Evolutionary conservation across 2,113 vertebrate genomes (phyloP).

Genomic region (Microcebus lehilahytsara): DNA sequence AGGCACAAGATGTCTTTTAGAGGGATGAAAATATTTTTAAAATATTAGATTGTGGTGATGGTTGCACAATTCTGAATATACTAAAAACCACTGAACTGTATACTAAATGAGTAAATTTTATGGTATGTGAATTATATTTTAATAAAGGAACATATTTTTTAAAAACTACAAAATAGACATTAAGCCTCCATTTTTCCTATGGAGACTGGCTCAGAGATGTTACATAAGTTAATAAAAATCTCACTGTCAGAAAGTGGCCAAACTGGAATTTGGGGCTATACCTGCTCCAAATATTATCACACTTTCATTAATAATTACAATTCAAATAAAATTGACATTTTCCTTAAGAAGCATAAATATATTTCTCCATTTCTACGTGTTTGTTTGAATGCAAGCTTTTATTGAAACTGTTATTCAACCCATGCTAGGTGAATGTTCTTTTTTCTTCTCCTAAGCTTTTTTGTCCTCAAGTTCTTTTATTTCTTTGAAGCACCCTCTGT

Average conservation of each 20-base stretch:
- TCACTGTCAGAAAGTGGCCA: background rate
- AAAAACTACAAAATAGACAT: background rate
- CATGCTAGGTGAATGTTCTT: background rate
- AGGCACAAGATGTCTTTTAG: background rate
- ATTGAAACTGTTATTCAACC: background rate
- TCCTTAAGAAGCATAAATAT: background rate
- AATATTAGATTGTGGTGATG: background rate
- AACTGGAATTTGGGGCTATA: background rate
- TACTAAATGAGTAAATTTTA: background rate
- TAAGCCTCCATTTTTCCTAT: background rate
- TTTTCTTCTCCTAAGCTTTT: background rate
- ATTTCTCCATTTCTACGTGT: slow-evolving; percentile 4
- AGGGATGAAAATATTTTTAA: background rate
- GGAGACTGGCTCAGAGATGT: background rate
- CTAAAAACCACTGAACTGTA: background rate
- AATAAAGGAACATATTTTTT: background rate
- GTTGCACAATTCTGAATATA: background rate
- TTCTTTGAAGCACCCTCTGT: slow-evolving; percentile 30
- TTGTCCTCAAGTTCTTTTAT: background rate
- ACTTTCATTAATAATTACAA: background rate
- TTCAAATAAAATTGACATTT: background rate
- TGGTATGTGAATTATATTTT: background rate
- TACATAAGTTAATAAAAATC: background rate
- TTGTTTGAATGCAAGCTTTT: background rate
- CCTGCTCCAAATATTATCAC: background rate